Conservation (phyloP, 2,797 vertebrate species). For the Myotis vivesi region DNA sequence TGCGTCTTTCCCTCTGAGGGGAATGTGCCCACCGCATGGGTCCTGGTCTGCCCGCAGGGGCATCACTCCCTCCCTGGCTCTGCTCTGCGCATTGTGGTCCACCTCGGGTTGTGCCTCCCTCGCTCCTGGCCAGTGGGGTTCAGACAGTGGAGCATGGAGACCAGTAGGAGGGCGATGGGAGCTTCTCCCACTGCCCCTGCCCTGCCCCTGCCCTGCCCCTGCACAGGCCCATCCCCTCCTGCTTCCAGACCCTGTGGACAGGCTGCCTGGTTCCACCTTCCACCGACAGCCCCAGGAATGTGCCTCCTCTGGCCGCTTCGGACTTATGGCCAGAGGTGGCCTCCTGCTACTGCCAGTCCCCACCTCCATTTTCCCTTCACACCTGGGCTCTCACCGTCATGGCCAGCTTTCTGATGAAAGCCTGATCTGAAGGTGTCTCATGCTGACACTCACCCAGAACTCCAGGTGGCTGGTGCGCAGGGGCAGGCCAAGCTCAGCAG, state of each 20-base stretch:
- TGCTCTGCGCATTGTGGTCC: not conserved
- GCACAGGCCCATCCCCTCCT: not conserved
- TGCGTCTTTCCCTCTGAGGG: not conserved
- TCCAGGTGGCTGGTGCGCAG: not conserved
- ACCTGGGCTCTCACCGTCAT: not conserved
- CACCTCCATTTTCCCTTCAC: not conserved
- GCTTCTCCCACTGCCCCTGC: not conserved
- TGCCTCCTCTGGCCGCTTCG: not conserved
- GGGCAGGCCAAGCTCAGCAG: not conserved
- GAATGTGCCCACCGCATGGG: accelerated
- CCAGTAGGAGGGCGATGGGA: not conserved
- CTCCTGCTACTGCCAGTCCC: not conserved
- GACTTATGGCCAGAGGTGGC: not conserved
- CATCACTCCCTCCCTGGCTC: not conserved
- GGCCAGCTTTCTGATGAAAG: not conserved
- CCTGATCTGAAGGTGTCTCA: not conserved
- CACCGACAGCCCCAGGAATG: not conserved
- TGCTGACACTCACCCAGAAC: not conserved
- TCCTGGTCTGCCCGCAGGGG: too few relatives aligned
- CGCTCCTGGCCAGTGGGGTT: accelerated
- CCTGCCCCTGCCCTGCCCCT: accelerated
- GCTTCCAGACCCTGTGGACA: not conserved
- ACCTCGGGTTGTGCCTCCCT: not conserved
- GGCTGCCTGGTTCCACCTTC: not conserved
- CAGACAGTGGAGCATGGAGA: not conserved